Evolutionary conservation across 2,113 vertebrate genomes (phyloP).

Genomic region (Rafetus swinhoei): DNA sequence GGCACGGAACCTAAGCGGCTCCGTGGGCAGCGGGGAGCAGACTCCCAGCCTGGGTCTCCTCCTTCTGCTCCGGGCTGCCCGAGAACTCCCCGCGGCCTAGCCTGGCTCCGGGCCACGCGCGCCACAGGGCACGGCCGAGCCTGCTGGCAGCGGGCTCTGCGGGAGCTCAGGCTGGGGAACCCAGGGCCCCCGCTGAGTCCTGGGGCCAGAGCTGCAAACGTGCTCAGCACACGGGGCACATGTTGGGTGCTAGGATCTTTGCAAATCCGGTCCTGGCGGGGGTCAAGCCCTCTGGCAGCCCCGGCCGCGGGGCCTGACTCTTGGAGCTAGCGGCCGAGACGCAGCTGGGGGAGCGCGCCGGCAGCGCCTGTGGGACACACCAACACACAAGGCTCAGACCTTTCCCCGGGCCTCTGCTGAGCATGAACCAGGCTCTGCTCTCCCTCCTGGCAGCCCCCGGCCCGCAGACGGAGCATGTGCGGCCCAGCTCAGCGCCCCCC

Average conservation of each 20-base stretch:
- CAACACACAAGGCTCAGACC: not conserved
- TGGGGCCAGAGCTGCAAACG: not conserved
- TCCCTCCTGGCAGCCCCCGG: not conserved
- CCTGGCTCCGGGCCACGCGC: not conserved
- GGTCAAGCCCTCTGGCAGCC: fast-evolving
- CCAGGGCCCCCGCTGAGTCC: not conserved
- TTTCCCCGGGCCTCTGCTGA: not conserved
- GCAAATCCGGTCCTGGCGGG: not conserved
- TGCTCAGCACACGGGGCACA: not conserved
- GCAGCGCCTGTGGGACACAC: not conserved
- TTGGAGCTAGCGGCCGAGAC: not conserved
- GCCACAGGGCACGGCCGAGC: not conserved
- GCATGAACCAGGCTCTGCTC: not conserved
- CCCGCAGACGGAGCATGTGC: too few relatives aligned
- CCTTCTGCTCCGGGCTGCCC: not conserved
- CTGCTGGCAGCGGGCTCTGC: not conserved
- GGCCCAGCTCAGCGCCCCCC: too few relatives aligned
- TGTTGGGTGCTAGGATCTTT: not conserved
- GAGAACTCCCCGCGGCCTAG: not conserved
- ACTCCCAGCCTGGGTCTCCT: not conserved
- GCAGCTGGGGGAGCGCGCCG: not conserved
- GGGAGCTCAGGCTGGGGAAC: not conserved
- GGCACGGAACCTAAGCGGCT: not conserved
- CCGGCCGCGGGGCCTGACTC: not conserved
- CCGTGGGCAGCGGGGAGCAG: not conserved